Evolutionary conservation across 2,888 invertebrate genomes (phyloP).

Genomic region (Macaria liturata): DNA sequence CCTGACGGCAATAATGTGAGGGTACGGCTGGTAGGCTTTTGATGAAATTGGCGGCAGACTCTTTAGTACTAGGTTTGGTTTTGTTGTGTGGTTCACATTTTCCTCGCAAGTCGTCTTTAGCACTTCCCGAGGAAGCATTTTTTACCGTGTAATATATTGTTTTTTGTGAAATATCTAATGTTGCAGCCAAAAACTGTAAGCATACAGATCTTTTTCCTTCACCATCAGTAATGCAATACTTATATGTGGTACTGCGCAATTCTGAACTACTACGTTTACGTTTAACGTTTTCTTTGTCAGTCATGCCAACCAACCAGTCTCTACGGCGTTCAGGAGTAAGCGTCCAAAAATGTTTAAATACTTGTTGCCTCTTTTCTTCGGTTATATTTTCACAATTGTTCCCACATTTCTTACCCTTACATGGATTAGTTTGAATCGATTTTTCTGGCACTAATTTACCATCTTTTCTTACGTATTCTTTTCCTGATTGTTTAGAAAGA

Average conservation of each 20-base stretch:
- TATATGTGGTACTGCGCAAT: slow-evolving; percentile 14
- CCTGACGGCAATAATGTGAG: slow-evolving; percentile 37
- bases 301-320: slow-evolving; percentile 24
- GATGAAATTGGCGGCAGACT: slow-evolving; percentile 26
- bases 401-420: slow-evolving; percentile 30
- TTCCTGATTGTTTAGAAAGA: slow-evolving; percentile 1
- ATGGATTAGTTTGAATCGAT: slow-evolving; percentile 18
- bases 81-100: slow-evolving; percentile 26
- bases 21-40: slow-evolving; percentile 30
- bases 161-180: slow-evolving; percentile 24
- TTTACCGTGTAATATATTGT: slow-evolving; percentile 22
- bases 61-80: slow-evolving; percentile 12
- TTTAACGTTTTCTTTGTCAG: slow-evolving; percentile 17
- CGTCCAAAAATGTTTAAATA: slow-evolving; percentile 28
- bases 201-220: slow-evolving; percentile 20
- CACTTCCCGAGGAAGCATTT: slow-evolving; percentile 12
- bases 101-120: slow-evolving; percentile 29
- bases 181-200: slow-evolving; percentile 25
- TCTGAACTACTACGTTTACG: slow-evolving; percentile 21
- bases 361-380: slow-evolving; percentile 21
- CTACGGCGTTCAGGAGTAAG: slow-evolving; percentile 7
- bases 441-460: slow-evolving; percentile 10
- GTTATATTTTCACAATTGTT: slow-evolving; percentile 25
- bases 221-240: slow-evolving; percentile 29
- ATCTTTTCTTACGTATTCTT: slow-evolving; percentile 11